Evolutionary conservation across 2,113 vertebrate genomes (phyloP).

Genomic region (Perca fluviatilis): DNA sequence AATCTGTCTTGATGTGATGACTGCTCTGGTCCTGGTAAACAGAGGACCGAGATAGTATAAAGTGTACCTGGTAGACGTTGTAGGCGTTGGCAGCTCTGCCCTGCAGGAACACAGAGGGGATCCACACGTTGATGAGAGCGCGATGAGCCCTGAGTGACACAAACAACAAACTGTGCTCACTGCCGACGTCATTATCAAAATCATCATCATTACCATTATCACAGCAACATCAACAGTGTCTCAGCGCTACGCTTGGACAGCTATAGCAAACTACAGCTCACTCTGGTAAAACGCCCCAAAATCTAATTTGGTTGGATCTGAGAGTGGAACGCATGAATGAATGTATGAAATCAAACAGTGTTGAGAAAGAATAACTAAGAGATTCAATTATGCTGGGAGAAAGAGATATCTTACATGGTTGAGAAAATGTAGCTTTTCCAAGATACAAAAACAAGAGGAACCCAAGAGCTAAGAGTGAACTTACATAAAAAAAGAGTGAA

Average conservation of each 20-base stretch:
- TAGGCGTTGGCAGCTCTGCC: slow-evolving; percentile 96
- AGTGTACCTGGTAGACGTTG: slow-evolving; percentile 95
- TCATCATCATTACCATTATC: slow-evolving; percentile 41
- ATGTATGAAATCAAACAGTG: slow-evolving; percentile 12
- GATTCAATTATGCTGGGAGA: background rate
- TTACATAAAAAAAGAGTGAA: background rate
- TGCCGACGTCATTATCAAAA: slow-evolving; percentile 12
- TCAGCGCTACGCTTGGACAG: slow-evolving; percentile 16
- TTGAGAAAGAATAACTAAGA: background rate
- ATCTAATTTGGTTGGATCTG: slow-evolving; percentile 21
- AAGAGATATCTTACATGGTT: background rate
- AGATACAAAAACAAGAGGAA: background rate
- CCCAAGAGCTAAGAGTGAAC: background rate
- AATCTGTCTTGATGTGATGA: background rate
- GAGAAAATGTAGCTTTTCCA: background rate
- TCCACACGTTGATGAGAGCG: slow-evolving; percentile 99
- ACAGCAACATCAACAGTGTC: slow-evolving; percentile 37
- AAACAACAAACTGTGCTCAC: slow-evolving; percentile 57
- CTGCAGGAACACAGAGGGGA: slow-evolving; percentile 97
- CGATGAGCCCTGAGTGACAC: slow-evolving; percentile 90
- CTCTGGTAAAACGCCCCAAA: slow-evolving; percentile 31
- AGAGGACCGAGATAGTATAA: background rate
- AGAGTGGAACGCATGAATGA: background rate
- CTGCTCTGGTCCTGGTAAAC: background rate
- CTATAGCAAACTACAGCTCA: slow-evolving; percentile 28